Conservation (phyloP, 2,888 invertebrate species). For the Eristalis pertinax region DNA sequence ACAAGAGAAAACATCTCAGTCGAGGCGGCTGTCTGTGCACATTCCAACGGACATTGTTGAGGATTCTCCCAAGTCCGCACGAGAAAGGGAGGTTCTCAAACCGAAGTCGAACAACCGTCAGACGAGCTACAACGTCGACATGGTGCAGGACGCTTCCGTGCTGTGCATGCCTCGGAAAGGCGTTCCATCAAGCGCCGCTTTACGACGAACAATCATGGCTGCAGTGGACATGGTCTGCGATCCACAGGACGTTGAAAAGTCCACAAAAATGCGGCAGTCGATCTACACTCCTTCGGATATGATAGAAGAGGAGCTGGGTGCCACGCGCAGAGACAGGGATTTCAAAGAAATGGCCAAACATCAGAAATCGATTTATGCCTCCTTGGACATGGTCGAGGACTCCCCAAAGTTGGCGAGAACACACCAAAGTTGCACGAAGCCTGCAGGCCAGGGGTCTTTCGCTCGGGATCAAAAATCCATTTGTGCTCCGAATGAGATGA, state of each 20-base stretch:
- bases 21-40: background rate
- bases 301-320: background rate
- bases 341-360: background rate
- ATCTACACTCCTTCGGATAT: background rate
- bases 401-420: background rate
- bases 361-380: background rate
- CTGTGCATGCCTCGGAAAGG: background rate
- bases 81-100: background rate
- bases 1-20: background rate
- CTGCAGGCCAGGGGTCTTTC: no score
- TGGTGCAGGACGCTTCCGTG: background rate
- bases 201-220: background rate
- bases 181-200: background rate
- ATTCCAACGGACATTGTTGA: background rate
- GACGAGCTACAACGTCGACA: background rate
- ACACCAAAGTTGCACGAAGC: background rate
- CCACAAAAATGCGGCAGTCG: background rate
- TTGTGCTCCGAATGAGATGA: no score
- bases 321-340: no score
- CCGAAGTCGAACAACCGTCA: background rate
- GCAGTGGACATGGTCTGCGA: background rate
- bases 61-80: background rate
- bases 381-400: background rate
- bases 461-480: no score
- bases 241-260: background rate